Evolutionary conservation across 2,113 vertebrate genomes (phyloP).

Genomic region (Vireo altiloquus): DNA sequence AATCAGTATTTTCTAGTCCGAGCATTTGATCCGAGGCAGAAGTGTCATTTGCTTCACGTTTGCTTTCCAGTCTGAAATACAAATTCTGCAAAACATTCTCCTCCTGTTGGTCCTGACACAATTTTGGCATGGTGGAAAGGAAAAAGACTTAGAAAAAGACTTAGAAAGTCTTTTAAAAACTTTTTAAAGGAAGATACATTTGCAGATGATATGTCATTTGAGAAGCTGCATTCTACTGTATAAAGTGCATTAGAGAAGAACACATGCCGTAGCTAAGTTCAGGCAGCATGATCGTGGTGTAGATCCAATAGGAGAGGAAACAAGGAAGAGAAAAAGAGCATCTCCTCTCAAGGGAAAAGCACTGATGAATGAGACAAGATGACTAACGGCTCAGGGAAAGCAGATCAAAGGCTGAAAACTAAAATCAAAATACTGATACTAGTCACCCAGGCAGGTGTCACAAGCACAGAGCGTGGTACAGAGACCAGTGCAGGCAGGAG

Average conservation of each 20-base stretch:
- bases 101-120: background rate
- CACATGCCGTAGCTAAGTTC: background rate
- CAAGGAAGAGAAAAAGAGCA: background rate
- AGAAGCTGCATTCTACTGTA: background rate
- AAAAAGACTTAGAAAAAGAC: background rate
- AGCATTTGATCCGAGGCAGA: background rate
- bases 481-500: background rate
- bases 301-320: background rate
- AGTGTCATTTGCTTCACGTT: rapidly evolving
- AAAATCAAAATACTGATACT: background rate
- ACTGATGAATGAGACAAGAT: background rate
- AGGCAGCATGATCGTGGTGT: background rate
- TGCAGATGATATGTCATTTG: background rate
- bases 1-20: background rate
- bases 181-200: background rate
- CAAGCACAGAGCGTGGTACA: background rate
- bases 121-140: background rate
- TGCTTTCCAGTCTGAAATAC: background rate
- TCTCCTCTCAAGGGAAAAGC: background rate
- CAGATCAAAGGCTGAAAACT: background rate
- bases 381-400: background rate
- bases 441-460: background rate
- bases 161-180: background rate
- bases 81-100: background rate
- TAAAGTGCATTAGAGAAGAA: background rate